Conservation (phyloP, 2,888 invertebrate genomes). For the Acanthosepion pharaonis region DNA sequence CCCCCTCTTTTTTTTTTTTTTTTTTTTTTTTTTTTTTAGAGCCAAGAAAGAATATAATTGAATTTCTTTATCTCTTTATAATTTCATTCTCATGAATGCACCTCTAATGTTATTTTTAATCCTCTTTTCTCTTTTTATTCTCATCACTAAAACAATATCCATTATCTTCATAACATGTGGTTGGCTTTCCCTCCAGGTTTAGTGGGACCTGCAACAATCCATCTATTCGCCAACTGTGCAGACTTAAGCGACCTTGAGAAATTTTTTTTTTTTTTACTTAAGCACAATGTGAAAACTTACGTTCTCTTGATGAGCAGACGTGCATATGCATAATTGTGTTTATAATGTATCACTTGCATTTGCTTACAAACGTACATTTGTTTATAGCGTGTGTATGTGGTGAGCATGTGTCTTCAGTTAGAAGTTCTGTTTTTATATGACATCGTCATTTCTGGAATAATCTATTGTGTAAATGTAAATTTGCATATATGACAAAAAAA, state of each 20-base stretch:
- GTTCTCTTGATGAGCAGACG: neutral
- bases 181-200: neutral
- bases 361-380: neutral
- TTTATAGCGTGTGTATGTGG: neutral
- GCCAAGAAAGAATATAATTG: neutral
- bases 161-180: neutral
- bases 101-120: neutral
- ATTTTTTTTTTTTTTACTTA: neutral
- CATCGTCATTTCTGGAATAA: neutral
- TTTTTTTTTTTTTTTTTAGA: neutral
- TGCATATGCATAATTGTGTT: neutral
- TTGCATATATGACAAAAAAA: neutral
- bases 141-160: neutral
- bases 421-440: neutral
- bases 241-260: neutral
- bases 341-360: neutral
- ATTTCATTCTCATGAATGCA: neutral
- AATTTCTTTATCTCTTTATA: neutral
- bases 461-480: neutral
- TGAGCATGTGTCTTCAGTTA: neutral
- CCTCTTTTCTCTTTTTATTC: neutral
- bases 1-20: too few species aligned
- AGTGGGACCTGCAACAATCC: neutral
- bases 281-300: neutral
- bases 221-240: neutral